phyloP scores from a whole-genome alignment of 2,888 invertebrate genomes.

The Chrysolina haemoptera region DNA sequence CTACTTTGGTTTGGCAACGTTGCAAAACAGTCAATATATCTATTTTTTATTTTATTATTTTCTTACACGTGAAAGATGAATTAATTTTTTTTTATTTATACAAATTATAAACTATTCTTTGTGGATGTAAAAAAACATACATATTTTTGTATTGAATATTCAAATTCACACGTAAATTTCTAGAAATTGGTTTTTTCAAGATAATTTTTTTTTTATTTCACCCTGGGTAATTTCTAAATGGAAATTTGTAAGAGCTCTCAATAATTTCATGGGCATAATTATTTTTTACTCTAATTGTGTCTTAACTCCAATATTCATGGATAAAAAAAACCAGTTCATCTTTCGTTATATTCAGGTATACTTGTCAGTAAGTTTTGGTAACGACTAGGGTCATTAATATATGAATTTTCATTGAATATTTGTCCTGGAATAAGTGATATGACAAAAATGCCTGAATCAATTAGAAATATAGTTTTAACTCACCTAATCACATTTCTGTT shows the following conservation, averaged over 20 bases:
- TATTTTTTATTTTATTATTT: conserved; percentile 25
- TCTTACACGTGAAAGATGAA: conserved; percentile 1
- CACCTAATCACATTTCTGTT: conserved; percentile 52
- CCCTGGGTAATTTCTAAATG: background rate
- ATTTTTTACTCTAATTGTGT: background rate
- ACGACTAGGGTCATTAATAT: no score
- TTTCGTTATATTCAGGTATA: conserved; percentile 14
- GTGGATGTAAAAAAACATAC: no score
- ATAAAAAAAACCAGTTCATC: conserved; percentile 23
- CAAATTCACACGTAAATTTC: no score
- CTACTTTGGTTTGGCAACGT: conserved; percentile 61
- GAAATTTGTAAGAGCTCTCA: background rate
- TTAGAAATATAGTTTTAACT: conserved; percentile 27
- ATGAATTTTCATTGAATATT: background rate
- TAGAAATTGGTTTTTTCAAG: no score
- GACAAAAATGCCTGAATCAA: conserved; percentile 9
- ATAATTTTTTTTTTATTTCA: no score
- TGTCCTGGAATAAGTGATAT: background rate
- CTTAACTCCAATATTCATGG: background rate
- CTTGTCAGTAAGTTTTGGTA: background rate
- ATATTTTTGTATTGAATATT: no score
- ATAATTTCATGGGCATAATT: background rate
- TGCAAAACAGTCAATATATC: conserved; percentile 42
- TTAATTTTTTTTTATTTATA: background rate
- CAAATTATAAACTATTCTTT: no score